Conservation (phyloP, 2,888 invertebrate species). For the Proisotoma minuta region DNA sequence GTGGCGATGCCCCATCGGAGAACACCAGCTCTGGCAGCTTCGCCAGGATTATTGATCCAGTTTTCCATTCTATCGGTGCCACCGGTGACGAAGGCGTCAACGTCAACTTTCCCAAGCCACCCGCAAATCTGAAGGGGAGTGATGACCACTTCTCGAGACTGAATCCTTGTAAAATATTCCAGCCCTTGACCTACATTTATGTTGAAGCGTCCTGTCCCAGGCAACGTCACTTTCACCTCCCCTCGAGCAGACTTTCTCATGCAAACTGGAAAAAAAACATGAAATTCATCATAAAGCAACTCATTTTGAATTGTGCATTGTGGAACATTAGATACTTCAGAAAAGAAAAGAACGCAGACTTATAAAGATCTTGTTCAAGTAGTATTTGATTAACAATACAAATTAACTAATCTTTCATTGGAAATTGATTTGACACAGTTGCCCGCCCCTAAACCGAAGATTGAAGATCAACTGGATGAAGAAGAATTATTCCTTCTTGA, state of each 20-base stretch:
- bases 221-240: conserved; percentile 70
- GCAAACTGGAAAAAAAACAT: conserved; percentile 30
- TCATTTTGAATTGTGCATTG: not conserved
- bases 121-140: conserved; percentile 79
- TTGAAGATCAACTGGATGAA: not conserved
- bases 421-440: too few species aligned
- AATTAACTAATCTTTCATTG: too few species aligned
- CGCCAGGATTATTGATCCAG: conserved; percentile 53
- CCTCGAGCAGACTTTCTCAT: conserved; percentile 65
- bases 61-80: conserved; percentile 51
- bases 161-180: conserved; percentile 65
- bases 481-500: too few species aligned
- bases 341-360: too few species aligned
- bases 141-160: conserved; percentile 71
- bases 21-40: conserved; percentile 79
- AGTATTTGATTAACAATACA: too few species aligned
- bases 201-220: conserved; percentile 75
- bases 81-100: conserved; percentile 68
- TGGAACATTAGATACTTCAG: too few species aligned
- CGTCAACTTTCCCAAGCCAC: conserved; percentile 71
- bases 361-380: too few species aligned
- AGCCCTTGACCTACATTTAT: conserved; percentile 73
- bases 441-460: not conserved
- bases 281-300: not conserved
- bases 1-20: conserved; percentile 82